Conservation (phyloP, 2,113 vertebrate species). For the Oryzias curvinotus region DNA sequence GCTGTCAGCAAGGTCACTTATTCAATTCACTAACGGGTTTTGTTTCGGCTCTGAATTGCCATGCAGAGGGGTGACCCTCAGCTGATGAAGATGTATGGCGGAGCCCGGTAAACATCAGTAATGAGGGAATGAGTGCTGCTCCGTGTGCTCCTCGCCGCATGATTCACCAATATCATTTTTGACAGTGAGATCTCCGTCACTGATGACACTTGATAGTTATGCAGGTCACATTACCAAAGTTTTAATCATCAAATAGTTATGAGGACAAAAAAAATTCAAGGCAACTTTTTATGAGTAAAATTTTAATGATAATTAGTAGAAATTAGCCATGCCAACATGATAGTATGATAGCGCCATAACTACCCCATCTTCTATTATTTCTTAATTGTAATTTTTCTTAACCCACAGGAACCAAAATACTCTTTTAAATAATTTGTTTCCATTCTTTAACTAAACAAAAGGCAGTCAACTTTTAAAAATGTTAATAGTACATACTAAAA, state of each 20-base stretch:
- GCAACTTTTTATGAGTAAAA: not conserved
- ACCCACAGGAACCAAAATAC: no score
- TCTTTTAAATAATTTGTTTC: no score
- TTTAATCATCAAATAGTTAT: slow-evolving; percentile 23
- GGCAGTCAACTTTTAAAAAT: no score
- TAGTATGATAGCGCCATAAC: not conserved
- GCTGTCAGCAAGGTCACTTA: slow-evolving; percentile 50
- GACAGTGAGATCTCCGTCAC: slow-evolving; percentile 16
- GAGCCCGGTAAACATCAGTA: slow-evolving; percentile 38
- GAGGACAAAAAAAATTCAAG: slow-evolving; percentile 19
- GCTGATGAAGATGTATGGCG: slow-evolving; percentile 50
- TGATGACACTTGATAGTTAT: slow-evolving; percentile 21
- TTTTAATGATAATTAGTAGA: slow-evolving; percentile 11
- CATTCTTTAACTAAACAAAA: no score
- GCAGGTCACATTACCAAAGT: slow-evolving; percentile 5
- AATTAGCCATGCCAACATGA: not conserved
- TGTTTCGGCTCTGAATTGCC: slow-evolving; percentile 45
- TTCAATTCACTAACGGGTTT: slow-evolving; percentile 30
- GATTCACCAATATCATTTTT: slow-evolving; percentile 24
- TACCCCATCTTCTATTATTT: not conserved
- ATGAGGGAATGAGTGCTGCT: slow-evolving; percentile 29
- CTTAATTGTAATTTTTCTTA: not conserved
- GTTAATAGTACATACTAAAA: not conserved
- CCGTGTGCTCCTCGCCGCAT: not conserved
- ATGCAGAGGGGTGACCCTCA: slow-evolving; percentile 49